Base-by-base conservation (phyloP, 2,797 vertebrate species). In the Mycteria americana region DNA sequence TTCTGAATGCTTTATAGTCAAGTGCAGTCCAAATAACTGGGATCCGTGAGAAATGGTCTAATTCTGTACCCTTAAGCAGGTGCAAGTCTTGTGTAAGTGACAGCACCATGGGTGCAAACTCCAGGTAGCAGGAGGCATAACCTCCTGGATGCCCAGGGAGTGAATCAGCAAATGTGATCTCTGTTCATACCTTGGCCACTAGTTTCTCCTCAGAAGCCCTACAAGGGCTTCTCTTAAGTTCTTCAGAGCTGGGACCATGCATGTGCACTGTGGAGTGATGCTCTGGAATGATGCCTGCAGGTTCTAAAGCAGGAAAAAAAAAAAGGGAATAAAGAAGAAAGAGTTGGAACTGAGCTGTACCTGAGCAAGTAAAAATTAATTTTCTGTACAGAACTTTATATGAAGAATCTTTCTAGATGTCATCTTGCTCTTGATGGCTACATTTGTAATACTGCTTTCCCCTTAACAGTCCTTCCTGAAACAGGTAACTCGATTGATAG, bases 11-110 rank as follows among this genome's bases (percentile, higher is more conserved):
- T 85, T 6, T 13, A 15, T 18, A 30, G 13, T 35, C 46, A 45
- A 23, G 45, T 30, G 46, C 62, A 25, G 13, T 2, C 53, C 31
- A 8, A 1, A 0, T 11, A 3, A 60, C 24, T 8, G 65, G 46
- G 60, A 33, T 12, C 39, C 30, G 3, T 3, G 33, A 25, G 48
- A 10, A 45, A 6, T 0, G 17, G 31, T 45, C 45, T 33, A 1
- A 31, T 74, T 48, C 31, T 37, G 28, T 24, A 37, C n/a, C 18
- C 15, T 33, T 18, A 13, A 24, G 25, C 31, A 10, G 4, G 27
- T n/a, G 54, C 21, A 45, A n/a, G 46, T 27, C 35, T 54, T 19
- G 1, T 4, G 3, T 19, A 50, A 39, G 74, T 8, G 62, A 9
- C 39, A 35, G 25, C 7, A 3, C 13, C 6, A 21, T 57, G 33